Conservation (phyloP, 2,113 vertebrate genomes). For the Calonectris borealis region DNA sequence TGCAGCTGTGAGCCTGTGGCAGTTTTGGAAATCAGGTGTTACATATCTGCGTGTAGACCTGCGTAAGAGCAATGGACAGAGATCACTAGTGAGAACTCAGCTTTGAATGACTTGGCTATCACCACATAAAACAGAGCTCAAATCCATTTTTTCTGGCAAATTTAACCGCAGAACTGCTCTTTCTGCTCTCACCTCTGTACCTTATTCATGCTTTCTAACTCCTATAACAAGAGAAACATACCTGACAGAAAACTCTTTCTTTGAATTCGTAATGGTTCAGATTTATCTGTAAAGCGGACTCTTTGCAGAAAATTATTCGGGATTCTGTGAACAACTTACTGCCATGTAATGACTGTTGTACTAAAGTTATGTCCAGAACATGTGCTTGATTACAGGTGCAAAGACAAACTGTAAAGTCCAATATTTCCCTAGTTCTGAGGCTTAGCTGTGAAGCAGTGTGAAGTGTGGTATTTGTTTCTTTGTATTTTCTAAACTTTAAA, state of each 20-base stretch:
- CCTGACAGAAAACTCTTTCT: not conserved
- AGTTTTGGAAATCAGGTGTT: not conserved
- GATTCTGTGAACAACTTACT: not conserved
- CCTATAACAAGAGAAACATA: rapidly evolving
- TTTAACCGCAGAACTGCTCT: not conserved
- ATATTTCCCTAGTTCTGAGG: not conserved
- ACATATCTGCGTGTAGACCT: not conserved
- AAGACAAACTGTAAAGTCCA: not conserved
- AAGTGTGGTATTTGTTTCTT: not conserved
- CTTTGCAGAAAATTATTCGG: not conserved
- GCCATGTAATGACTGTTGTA: not conserved
- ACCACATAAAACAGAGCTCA: not conserved
- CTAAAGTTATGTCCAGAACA: not conserved
- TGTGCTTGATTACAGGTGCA: not conserved
- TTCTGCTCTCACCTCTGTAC: not conserved
- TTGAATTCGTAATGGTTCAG: not conserved
- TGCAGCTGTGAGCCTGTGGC: not conserved
- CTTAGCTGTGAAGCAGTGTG: not conserved
- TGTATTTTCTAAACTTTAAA: not conserved
- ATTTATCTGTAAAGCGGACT: not conserved
- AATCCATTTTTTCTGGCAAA: not conserved
- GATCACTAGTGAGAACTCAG: not conserved
- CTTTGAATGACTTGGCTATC: not conserved
- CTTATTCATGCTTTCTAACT: not conserved
- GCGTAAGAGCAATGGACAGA: not conserved